Evolutionary conservation across 2,888 invertebrate genomes (phyloP), one percentile per base, ranked within the genome.

Genomic region (Augochlorella aurata): DNA sequence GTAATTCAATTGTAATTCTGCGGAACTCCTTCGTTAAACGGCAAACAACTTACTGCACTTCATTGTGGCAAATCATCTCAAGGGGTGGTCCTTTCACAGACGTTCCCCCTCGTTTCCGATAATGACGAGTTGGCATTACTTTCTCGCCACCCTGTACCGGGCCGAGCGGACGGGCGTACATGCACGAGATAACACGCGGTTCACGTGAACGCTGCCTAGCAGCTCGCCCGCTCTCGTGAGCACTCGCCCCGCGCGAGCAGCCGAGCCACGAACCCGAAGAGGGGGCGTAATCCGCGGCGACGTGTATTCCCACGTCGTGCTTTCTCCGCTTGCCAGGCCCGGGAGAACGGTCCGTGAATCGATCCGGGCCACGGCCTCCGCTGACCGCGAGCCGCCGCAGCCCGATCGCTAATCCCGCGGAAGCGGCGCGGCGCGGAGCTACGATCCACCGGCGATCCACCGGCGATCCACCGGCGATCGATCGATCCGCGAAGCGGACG

Each of bases 281-380:
- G 90, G 91, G 86, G 92, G 91, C 91, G 92, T 91, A 91, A 91
- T 92, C 89, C 91, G 91, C 91, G 88, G 91, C 90, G 90, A 92
- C 90, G 91, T 90, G 88, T 85, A 87, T 92, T 91, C 92, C 91
- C 91, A 92, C 91, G 92, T 91, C 88, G 88, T 89, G 88, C 89
- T 85, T 88, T 89, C 88, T 79, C 85, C 85, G 82, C 76, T 44
- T 77, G 73, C 73, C 76, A 79, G 84, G 63, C 63, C 84, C 84
- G 61, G 61, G 54, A 71, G 77, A 85, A 81, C 79, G 83, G 81
- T 81, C 52, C 63, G 80, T 80, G 87, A 76, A 82, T 82, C 86
- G 86, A 45, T 68, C 49, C 72, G 21, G 74, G 66, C n/a, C 74
- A 52, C 67, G 77, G 86, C 81, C 79, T 75, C 73, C 70, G 75